Evolutionary conservation across 2,113 vertebrate species (phyloP), one percentile per base, ranked within the genome.

Genomic region (Megaceryle torquata): DNA sequence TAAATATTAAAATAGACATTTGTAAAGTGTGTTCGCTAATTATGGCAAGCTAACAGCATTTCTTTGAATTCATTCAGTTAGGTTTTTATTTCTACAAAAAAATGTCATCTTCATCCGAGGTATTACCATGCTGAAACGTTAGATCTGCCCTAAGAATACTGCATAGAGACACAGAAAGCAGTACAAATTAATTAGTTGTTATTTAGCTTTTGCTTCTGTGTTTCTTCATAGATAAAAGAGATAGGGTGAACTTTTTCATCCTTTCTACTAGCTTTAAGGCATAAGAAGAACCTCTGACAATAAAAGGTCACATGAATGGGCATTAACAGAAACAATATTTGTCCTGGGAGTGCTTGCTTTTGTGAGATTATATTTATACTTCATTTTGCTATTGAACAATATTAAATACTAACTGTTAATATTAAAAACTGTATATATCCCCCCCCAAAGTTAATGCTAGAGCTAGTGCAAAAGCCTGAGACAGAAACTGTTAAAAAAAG

Each of bases 151-250:
- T 71, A 43, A 89, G 46, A 89, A 59, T 71, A 78, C 43, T 79
- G 7, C 37, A 41, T 3, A 82, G 43, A 79, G 8, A 37, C 48
- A 82, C 7, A 72, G 53, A 85, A 82, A 88, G 13, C 24, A 39
- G n/a, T 69, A 26, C 12, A 93, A 95, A 89, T 85, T 83, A 75
- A 44, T 76, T 87, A 9, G 51, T 59, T 7, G 1, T 56, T 75
- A 74, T 70, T 86, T 71, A 82, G 48, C 31, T 79, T 87, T 93
- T 94, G 9, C 44, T 82, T 69, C 33, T 84, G 37, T 51, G 74
- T 91, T 94, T 94, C 81, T 71, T 95, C 54, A 44, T 28, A 82
- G 50, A 79, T 94, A 54, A 91, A 94, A 75, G 48, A 84, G 74
- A 44, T 26, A 68, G 2, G 4, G n/a, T 46, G 56, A 69, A 85